Evolutionary conservation across 2,888 invertebrate species (phyloP).

Genomic region (Sarcophaga rosellei): DNA sequence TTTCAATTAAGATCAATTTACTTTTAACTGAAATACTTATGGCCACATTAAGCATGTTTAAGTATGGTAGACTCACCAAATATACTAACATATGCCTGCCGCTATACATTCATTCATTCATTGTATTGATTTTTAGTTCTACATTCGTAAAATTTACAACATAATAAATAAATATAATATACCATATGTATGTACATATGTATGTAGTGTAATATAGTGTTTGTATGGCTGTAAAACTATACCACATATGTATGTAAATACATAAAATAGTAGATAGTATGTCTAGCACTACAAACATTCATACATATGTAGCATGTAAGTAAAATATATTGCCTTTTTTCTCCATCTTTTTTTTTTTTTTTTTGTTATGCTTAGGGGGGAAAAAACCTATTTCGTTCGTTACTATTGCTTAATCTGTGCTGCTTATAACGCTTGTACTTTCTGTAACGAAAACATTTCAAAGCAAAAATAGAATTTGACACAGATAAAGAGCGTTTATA

Average conservation of each 20-base stretch:
- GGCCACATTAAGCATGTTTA: slow-evolving; percentile 40
- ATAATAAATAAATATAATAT: neutral
- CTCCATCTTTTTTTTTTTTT: neutral
- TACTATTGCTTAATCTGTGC: neutral
- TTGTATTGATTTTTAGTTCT: slow-evolving; percentile 41
- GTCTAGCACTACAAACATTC: neutral
- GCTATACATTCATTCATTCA: neutral
- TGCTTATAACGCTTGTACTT: neutral
- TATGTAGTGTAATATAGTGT: neutral
- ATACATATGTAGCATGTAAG: neutral
- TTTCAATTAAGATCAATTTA: slow-evolving; percentile 13
- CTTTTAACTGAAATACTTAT: slow-evolving; percentile 2
- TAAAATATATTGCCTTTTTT: neutral
- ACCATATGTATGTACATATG: neutral
- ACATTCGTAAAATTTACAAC: slow-evolving; percentile 1
- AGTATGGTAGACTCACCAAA: slow-evolving; percentile 24
- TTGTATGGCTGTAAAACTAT: neutral
- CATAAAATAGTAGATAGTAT: neutral
- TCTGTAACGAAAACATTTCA: neutral
- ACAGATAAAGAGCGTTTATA: slow-evolving; percentile 50
- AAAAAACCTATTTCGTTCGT: neutral
- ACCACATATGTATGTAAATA: neutral
- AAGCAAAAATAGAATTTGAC: slow-evolving; percentile 53
- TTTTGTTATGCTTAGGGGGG: too few relatives aligned
- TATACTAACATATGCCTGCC: slow-evolving; percentile 15